Base-by-base conservation (phyloP, 2,113 vertebrate species). In the Burhinus bistriatus region DNA sequence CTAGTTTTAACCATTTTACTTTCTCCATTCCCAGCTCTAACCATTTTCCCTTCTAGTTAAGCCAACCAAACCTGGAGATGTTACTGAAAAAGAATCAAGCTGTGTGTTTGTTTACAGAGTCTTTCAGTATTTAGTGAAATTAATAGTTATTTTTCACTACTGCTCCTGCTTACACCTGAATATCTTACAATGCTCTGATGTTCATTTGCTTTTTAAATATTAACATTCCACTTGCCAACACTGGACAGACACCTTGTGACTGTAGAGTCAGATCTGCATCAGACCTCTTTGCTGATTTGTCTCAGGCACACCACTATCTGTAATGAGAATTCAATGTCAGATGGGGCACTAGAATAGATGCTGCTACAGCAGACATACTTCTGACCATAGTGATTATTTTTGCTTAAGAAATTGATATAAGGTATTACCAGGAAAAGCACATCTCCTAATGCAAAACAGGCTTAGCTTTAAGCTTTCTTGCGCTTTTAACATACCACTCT, bases 101-200 rank as follows among this genome's bases (percentile, higher is more conserved):
- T 17, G 12, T 29, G 25, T 0, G 0, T 68, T 23, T 25, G 9
- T 18, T 65, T 10, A 44, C 36, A 8, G 9, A n/a, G 36, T 5
- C 27, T 44, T 82, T 49, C 49, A 29, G 22, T 34, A 34, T 13
- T 19, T 34, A 49, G 23, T 27, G 68, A 66, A 66, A 65, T 18
- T 5, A 66, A 59, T 12, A 42, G 17, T 57, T 71, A 18, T 29
- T n/a, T 70, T 51, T 57, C 51, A 22, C 22, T 18, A 3, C 16
- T n/a, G 11, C 26, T 52, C 51, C 78, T 71, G 42, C 70, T 34
- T 40, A 21, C 23, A 44, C 36, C 59, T 22, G 11, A 73, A 65
- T 12, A 32, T 14, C 45, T 68, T 11, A 27, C 19, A 40, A 19
- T 2, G 23, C 29, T 54, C 79, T 32, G 29, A 52, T 16, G 16